Base-by-base conservation (phyloP, 2,888 invertebrate species). In the Hemaris fuciformis region DNA sequence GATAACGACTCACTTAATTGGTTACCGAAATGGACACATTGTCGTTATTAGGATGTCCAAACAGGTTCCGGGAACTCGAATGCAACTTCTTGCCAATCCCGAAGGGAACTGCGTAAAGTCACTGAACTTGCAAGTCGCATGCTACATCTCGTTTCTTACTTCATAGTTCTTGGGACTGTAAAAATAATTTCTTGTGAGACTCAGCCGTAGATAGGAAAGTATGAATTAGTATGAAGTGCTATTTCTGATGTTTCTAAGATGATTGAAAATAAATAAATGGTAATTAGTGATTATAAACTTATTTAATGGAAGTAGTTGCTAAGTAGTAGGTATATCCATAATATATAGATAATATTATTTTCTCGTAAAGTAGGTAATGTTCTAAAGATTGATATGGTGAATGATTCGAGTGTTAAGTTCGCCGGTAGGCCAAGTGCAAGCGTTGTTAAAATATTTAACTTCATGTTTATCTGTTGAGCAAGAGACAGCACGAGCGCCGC, bases 41-140 rank as follows among this genome's bases (percentile, higher is more conserved):
- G 70, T 74, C 77, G 80, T 82, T 84, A 88, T 88, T 84, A 83
- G 88, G 89, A 85, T 83, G 82, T 83, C 81, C 77, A 87, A 90
- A 91, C 91, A 87, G 91, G 91, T 91, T 90, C 83, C 82, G 74
- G 75, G 78, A 83, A 81, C 77, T 85, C 84, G 87, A 86, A 84
- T 83, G 85, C 84, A 86, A 84, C 85, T 87, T 88, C 89, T 89
- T 88, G 87, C 87, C 82, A 81, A 84, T 85, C 84, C 83, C 81
- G 81, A 83, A 86, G 88, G 87, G 84, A 90, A 85, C 53, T 31
- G 53, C 84, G 87, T 79, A 79, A 80, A 88, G 90, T 91, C 91
- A 90, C 74, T 91, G 91, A 91, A 91, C 91, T 88, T 89, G 84
- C 81, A 83, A 84, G 85, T 86, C 85, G 87, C 84, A 82, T 81